Conservation (phyloP, 2,888 invertebrate species). For the Diplazon laetatorius region DNA sequence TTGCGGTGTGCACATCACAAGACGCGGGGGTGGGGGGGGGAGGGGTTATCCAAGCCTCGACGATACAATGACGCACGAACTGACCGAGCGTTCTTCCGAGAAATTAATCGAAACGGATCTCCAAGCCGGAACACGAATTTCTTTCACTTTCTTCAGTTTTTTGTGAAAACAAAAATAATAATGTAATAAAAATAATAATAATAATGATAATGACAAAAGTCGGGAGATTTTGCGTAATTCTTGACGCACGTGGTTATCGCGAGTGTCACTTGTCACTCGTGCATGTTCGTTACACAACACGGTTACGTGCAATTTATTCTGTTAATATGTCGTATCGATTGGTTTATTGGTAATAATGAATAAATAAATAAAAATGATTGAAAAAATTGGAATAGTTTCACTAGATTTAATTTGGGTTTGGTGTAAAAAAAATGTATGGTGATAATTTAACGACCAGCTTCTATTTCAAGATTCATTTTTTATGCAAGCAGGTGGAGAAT, state of each 20-base stretch:
- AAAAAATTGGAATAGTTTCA: too few species aligned
- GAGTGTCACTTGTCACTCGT: slow-evolving; percentile 4
- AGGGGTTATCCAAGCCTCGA: slow-evolving; percentile 11
- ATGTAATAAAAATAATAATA: too few species aligned
- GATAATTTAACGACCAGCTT: too few species aligned
- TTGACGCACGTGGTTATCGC: neutral
- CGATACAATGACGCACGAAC: slow-evolving; percentile 58
- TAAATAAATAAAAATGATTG: too few species aligned
- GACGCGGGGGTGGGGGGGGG: too few species aligned
- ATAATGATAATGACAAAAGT: too few species aligned
- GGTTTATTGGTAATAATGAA: neutral
- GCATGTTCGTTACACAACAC: slow-evolving; percentile 1
- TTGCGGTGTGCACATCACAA: slow-evolving; percentile 7
- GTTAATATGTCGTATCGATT: neutral
- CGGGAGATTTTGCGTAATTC: neutral
- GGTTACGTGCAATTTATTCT: neutral
- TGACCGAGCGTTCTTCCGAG: neutral
- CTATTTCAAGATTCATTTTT: too few species aligned
- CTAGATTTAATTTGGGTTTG: too few species aligned
- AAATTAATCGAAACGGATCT: slow-evolving; percentile 60
- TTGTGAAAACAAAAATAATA: neutral
- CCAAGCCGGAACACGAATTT: slow-evolving; percentile 32
- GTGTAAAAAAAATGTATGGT: too few species aligned
- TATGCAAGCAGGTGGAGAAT: neutral
- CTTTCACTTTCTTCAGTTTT: slow-evolving; percentile 51